Evolutionary conservation across 2,113 vertebrate species (phyloP).

Genomic region (Rhynchomys soricoides): DNA sequence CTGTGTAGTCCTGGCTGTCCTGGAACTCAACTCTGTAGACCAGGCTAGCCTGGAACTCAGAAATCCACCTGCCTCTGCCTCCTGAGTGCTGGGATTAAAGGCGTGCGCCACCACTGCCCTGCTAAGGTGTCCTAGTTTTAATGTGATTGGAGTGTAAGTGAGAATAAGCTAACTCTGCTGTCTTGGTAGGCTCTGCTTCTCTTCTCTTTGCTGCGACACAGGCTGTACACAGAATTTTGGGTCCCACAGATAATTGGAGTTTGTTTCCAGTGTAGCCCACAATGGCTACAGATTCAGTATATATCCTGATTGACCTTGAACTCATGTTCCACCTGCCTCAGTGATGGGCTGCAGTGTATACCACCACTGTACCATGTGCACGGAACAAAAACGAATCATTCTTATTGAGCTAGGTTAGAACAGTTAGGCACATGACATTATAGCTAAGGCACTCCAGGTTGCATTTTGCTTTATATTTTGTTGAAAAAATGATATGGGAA

Average conservation of each 20-base stretch:
- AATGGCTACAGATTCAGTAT: not conserved
- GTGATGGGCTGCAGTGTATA: not conserved
- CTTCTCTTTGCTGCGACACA: not conserved
- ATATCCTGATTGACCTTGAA: not conserved
- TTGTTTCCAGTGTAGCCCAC: not conserved
- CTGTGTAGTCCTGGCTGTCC: too few relatives aligned
- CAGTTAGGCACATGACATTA: not conserved
- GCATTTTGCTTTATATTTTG: not conserved
- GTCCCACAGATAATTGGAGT: not conserved
- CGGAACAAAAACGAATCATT: constrained; percentile 41
- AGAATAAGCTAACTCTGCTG: constrained; percentile 31
- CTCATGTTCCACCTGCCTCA: not conserved
- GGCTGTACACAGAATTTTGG: not conserved
- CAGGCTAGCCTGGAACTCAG: too few relatives aligned
- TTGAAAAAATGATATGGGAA: not conserved
- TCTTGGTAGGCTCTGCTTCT: not conserved
- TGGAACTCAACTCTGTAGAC: too few relatives aligned
- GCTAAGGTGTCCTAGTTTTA: constrained; percentile 29
- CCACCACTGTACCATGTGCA: not conserved
- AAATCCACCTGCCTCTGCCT: too few relatives aligned
- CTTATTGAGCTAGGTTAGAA: constrained; percentile 30
- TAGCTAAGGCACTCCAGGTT: not conserved
- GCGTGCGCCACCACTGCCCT: too few relatives aligned
- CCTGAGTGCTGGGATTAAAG: too few relatives aligned
- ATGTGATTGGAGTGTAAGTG: not conserved